phyloP scores from a whole-genome alignment of 2,888 invertebrate genomes.

The Hyposoter dolosus region DNA sequence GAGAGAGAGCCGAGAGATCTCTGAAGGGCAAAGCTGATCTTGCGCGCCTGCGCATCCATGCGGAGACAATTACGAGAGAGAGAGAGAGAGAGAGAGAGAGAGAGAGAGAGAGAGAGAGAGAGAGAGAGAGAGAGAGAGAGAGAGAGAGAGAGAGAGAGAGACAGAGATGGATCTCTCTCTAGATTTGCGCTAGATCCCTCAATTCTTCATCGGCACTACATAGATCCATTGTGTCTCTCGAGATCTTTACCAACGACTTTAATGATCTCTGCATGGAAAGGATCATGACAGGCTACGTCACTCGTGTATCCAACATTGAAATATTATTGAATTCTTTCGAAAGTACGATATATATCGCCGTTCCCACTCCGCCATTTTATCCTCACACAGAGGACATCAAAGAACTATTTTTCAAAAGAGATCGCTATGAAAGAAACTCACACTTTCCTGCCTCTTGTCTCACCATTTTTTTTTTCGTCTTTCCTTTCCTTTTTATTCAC shows the following conservation, averaged over 20 bases:
- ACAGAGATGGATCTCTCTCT: constrained; percentile 15
- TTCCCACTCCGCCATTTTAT: neutral
- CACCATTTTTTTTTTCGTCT: constrained; percentile 27
- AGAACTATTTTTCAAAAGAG: constrained; percentile 24
- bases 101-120: constrained; percentile 28
- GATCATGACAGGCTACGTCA: constrained; percentile 20
- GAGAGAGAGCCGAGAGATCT: constrained; percentile 52
- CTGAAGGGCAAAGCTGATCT: constrained; percentile 80
- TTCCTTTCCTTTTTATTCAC: constrained; percentile 30
- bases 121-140: constrained; percentile 39
- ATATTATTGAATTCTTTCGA: constrained; percentile 43
- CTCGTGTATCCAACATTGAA: neutral
- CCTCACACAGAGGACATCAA: neutral
- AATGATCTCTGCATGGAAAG: constrained; percentile 23
- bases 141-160: constrained; percentile 32
- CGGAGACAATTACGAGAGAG: constrained; percentile 63
- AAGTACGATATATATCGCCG: neutral
- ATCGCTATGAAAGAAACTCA: constrained; percentile 29
- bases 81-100: constrained; percentile 34
- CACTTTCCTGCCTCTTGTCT: constrained; percentile 5
- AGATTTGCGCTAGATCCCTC: constrained; percentile 51
- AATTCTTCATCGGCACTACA: constrained; percentile 42
- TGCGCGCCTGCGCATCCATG: constrained; percentile 57
- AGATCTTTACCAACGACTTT: constrained; percentile 28
- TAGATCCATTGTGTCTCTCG: constrained; percentile 11